Evolutionary conservation across 1,140 invertebrate genomes (phyloP).

Genomic region (Palaemon carinicauda): DNA sequence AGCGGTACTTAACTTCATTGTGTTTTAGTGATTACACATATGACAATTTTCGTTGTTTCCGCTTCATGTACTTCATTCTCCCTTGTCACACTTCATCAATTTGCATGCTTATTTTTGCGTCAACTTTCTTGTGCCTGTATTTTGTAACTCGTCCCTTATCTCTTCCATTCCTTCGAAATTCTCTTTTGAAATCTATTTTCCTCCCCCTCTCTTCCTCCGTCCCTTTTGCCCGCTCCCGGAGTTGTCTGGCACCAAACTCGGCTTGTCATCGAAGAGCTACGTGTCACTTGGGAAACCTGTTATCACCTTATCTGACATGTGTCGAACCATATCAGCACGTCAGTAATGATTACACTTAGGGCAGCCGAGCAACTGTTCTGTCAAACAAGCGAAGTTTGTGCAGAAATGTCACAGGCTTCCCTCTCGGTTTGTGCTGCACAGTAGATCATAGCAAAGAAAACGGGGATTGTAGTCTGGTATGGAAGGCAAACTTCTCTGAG

Average conservation of each 20-base stretch:
- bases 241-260: not conserved
- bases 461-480: not conserved
- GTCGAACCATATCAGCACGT: constrained; percentile 28
- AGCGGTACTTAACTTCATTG: not conserved
- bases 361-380: not conserved
- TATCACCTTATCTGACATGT: constrained; percentile 35
- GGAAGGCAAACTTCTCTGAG: too few relatives aligned
- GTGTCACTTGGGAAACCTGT: not conserved
- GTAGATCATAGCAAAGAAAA: not conserved
- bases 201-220: not conserved
- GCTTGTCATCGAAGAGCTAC: not conserved
- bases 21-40: not conserved
- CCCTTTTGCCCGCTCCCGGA: not conserved
- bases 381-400: not conserved
- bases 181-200: not conserved
- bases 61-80: not conserved
- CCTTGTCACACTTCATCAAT: not conserved
- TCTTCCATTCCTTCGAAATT: not conserved
- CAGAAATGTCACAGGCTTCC: not conserved
- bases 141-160: not conserved
- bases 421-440: not conserved
- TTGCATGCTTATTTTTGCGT: not conserved
- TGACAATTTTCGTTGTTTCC: not conserved
- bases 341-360: constrained; percentile 18
- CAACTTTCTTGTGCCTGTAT: too few relatives aligned